Conservation (phyloP, 2,797 vertebrate species). For the Epinephelus coioides region DNA sequence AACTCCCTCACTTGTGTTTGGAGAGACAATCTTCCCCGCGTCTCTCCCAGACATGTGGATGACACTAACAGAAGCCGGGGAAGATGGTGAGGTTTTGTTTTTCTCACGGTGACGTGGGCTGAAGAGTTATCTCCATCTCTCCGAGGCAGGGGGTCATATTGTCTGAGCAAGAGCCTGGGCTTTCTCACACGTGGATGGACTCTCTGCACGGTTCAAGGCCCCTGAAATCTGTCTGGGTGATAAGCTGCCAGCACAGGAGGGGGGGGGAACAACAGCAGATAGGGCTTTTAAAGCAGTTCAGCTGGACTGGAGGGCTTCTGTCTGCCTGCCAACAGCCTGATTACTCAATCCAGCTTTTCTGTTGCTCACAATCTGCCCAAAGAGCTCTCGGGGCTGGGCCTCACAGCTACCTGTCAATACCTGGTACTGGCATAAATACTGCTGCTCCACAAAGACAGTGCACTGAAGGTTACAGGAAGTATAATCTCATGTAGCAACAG, state of each 20-base stretch:
- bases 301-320: slow-evolving; percentile 81
- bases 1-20: slow-evolving; percentile 60
- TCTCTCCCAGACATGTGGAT: slow-evolving; percentile 53
- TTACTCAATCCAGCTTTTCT: slow-evolving; percentile 84
- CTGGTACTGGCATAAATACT: slow-evolving; percentile 70
- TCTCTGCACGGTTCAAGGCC: slow-evolving; percentile 82
- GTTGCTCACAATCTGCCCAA: slow-evolving; percentile 71
- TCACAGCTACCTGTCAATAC: slow-evolving; percentile 78
- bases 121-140: slow-evolving; percentile 68
- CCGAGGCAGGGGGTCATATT: slow-evolving; percentile 62
- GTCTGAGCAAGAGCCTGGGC: slow-evolving; percentile 68
- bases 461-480: slow-evolving; percentile 61
- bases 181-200: slow-evolving; percentile 81
- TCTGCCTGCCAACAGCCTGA: slow-evolving; percentile 85
- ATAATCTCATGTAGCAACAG: slow-evolving; percentile 50
- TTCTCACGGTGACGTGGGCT: slow-evolving; percentile 63
- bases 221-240: slow-evolving; percentile 84
- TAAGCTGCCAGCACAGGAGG: slow-evolving; percentile 80
- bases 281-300: slow-evolving; percentile 85
- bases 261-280: slow-evolving; percentile 80
- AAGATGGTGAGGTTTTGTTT: slow-evolving; percentile 61
- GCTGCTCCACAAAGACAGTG: slow-evolving; percentile 48
- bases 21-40: slow-evolving; percentile 35
- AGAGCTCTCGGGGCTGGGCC: slow-evolving; percentile 60
- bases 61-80: slow-evolving; percentile 45